A percentile compares a stretch with the other conserved stretches of the same genome.
These are phyloP conservation scores for Hyles vespertilio DNA, from an alignment of 1,140 invertebrate genomes.

Conservation along the genomic window DNA sequence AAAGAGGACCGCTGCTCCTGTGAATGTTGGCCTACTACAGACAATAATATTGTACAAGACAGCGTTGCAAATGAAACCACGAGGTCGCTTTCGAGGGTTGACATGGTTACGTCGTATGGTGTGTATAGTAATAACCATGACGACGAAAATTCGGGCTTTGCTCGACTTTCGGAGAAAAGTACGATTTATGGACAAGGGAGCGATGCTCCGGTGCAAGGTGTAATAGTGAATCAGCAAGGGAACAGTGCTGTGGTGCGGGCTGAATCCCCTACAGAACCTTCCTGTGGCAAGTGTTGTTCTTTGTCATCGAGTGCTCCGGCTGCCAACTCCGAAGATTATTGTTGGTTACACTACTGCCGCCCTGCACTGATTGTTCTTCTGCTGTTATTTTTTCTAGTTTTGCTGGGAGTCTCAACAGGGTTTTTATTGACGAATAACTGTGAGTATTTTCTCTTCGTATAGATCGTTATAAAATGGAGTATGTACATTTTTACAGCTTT, in stretches of 20 bases:
- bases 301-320: slow-evolving; percentile 43
- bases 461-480: not conserved
- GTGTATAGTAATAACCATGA: slow-evolving; percentile 71
- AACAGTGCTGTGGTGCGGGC: slow-evolving; percentile 68
- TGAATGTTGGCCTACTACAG: slow-evolving; percentile 72
- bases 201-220: slow-evolving; percentile 66
- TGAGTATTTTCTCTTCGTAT: slow-evolving; percentile 43
- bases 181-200: slow-evolving; percentile 53
- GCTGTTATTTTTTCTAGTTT: slow-evolving; percentile 65
- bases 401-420: slow-evolving; percentile 68
- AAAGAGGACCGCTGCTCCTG: slow-evolving; percentile 74
- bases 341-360: slow-evolving; percentile 66
- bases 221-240: slow-evolving; percentile 72
- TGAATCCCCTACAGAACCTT: slow-evolving; percentile 33
- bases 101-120: slow-evolving; percentile 73
- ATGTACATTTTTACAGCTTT: not conserved
- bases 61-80: slow-evolving; percentile 50
- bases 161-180: slow-evolving; percentile 60
- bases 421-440: slow-evolving; percentile 71
- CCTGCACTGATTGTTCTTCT: slow-evolving; percentile 62
- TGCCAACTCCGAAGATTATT: slow-evolving; percentile 66
- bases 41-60: slow-evolving; percentile 57
- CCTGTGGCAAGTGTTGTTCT: slow-evolving; percentile 50
- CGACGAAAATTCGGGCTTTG: slow-evolving; percentile 72
- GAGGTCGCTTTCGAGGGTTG: slow-evolving; percentile 66